Evolutionary conservation across 2,113 vertebrate genomes (phyloP), one percentile per base, ranked within the genome.

Genomic region (Geococcyx californianus): DNA sequence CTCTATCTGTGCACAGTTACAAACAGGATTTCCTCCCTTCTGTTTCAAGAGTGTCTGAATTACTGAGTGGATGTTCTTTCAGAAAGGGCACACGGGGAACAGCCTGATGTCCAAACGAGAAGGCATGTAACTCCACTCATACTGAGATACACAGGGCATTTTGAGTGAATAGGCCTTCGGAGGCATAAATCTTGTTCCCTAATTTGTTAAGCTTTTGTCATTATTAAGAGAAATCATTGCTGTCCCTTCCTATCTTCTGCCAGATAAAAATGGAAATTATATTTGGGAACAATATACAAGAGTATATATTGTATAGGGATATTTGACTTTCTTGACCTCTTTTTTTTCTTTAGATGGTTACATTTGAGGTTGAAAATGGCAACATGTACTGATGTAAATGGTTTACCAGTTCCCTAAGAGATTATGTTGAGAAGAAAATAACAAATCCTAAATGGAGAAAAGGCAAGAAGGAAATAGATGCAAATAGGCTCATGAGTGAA

Each of bases 181-280:
- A 84, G 56, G 11, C 68, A 89, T 93, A 78, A 84, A 59, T 94
- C 55, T 79, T 80, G 9, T 83, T 92, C 75, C 17, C 23, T 68
- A 80, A 69, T 76, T 85, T 74, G 79, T 89, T 81, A 90, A 78
- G 47, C 33, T 76, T 89, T 67, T 84, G 40, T 84, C 7, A 55
- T 88, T 94, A 92, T 87, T 63, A 83, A 74, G 64, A 90, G 38
- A 82, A 92, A 80, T 89, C 17, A 59, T 92, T 88, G 51, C 23
- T 84, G 10, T 51, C 13, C 44, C 9, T 66, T 86, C 60, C 56
- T 89, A 91, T n/a, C 58, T 69, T 85, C 73, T 95, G 63, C 45
- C 55, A 69, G 87, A 66, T 82, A 81, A 94, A 94, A 94, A 90
- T 19, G 36, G 55, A 77, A 92, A 82, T 67, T 73, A 9, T 29